Percentiles rank a stretch among this genome's conserved stretches.
Evolutionary conservation across 2,888 invertebrate genomes (phyloP).

Genomic region (Heliconius aoede): DNA sequence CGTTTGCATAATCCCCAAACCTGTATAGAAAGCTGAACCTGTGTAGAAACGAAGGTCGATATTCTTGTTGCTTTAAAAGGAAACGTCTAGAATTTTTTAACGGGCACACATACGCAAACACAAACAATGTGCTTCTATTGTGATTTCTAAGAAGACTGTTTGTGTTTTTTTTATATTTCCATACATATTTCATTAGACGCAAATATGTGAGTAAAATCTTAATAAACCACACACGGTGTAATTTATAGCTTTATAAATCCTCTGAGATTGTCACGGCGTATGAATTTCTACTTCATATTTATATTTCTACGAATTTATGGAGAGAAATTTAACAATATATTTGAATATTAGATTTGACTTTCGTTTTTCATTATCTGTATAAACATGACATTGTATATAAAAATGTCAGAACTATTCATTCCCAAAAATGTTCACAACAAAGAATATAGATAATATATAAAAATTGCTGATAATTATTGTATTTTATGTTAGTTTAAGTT

Average conservation of each 20-base stretch:
- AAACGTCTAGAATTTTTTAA: constrained; percentile 34
- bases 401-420: background rate
- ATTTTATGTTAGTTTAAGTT: too few relatives aligned
- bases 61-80: constrained; percentile 23
- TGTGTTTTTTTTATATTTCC: constrained; percentile 32
- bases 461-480: too few relatives aligned
- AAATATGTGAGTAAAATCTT: constrained; percentile 42
- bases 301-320: constrained; percentile 20
- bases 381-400: background rate
- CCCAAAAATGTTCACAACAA: background rate
- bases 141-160: constrained; percentile 36
- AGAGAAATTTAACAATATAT: background rate
- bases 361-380: background rate
- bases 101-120: constrained; percentile 13
- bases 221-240: constrained; percentile 28
- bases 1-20: constrained; percentile 31
- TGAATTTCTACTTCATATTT: constrained; percentile 22
- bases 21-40: constrained; percentile 20
- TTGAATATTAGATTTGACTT: background rate
- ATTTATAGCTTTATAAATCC: constrained; percentile 35
- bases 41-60: constrained; percentile 23
- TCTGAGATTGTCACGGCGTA: constrained; percentile 22
- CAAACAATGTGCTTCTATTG: constrained; percentile 28
- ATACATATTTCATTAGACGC: constrained; percentile 44
- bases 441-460: background rate